Percentiles rank a stretch among this genome's conserved stretches.
These are phyloP conservation scores for Brassicogethes aeneus DNA, from an alignment of 2,888 invertebrate genomes.

Conservation along the genomic window DNA sequence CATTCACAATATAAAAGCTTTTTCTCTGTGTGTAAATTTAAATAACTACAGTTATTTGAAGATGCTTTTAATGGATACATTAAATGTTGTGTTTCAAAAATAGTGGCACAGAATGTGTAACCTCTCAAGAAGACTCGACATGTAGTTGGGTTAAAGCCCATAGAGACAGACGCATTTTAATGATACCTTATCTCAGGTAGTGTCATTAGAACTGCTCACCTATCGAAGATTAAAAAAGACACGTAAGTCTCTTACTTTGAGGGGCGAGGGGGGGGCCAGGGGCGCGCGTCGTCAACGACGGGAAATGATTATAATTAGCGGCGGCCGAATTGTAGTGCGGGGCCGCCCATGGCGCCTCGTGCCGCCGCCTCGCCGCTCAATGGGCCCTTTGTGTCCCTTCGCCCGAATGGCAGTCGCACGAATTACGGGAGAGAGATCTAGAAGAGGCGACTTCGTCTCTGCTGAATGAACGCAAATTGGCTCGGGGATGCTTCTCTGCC, in stretches of 20 bases:
- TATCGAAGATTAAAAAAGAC: not conserved
- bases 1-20: no score
- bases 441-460: no score
- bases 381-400: slow-evolving; percentile 7
- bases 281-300: not conserved
- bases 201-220: not conserved
- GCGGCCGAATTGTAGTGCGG: slow-evolving; percentile 29
- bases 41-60: no score
- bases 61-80: no score
- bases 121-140: no score
- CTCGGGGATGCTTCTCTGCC: slow-evolving; percentile 17
- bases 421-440: no score
- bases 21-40: no score
- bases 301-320: slow-evolving; percentile 37
- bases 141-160: no score
- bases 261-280: not conserved
- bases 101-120: no score
- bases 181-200: not conserved
- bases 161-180: no score
- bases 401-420: slow-evolving; percentile 5
- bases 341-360: slow-evolving; percentile 38
- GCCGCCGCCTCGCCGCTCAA: slow-evolving; percentile 9
- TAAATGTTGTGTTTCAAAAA: no score
- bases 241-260: no score
- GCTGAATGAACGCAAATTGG: slow-evolving; percentile 30